Conservation (phyloP, 2,888 invertebrate genomes). For the Troides helena region DNA sequence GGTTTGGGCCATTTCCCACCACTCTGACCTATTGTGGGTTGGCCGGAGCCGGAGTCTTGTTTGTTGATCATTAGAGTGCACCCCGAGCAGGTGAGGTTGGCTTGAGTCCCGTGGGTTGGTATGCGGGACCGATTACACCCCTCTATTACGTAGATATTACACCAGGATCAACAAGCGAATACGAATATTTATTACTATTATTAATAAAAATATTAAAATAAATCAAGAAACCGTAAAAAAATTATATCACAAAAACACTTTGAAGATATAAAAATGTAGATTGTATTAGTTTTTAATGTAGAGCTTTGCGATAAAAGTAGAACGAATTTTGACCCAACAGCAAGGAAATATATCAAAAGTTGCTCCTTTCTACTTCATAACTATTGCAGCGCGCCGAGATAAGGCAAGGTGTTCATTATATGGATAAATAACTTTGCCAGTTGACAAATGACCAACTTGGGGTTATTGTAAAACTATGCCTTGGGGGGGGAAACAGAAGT, state of each 20-base stretch:
- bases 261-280: too few relatives aligned
- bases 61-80: too few relatives aligned
- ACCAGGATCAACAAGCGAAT: too few relatives aligned
- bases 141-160: too few relatives aligned
- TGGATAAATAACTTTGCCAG: slow-evolving; percentile 59
- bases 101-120: too few relatives aligned
- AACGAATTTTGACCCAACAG: slow-evolving; percentile 34
- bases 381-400: slow-evolving; percentile 50
- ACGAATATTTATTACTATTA: too few relatives aligned
- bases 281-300: not conserved
- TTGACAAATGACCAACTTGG: slow-evolving; percentile 52
- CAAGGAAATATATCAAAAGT: slow-evolving; percentile 66
- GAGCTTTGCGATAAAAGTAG: slow-evolving; percentile 20
- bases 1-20: too few relatives aligned
- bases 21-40: too few relatives aligned
- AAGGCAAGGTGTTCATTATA: slow-evolving; percentile 64
- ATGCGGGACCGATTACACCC: too few relatives aligned
- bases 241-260: not conserved
- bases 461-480: slow-evolving; percentile 35
- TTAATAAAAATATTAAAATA: too few relatives aligned
- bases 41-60: too few relatives aligned
- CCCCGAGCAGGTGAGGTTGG: too few relatives aligned
- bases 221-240: not conserved
- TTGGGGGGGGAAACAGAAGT: slow-evolving; percentile 18
- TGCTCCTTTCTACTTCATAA: slow-evolving; percentile 47